phyloP scores from a whole-genome alignment of 2,113 vertebrate genomes.

The Elachura formosa region DNA sequence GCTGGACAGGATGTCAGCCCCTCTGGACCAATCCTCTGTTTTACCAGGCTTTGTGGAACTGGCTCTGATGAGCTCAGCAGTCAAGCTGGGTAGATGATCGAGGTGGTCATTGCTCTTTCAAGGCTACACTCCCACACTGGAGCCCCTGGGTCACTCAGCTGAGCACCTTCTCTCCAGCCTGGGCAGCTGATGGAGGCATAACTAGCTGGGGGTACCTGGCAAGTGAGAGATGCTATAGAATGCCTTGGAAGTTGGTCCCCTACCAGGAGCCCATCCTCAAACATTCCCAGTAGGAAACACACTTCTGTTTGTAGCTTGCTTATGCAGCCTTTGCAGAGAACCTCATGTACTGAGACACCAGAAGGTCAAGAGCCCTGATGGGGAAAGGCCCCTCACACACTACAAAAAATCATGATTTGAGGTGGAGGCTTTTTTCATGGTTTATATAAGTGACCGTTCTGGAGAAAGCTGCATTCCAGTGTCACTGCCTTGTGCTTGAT shows the following conservation, averaged over 20 bases:
- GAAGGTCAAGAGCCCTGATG: background rate
- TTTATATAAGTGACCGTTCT: background rate
- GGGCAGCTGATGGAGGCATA: background rate
- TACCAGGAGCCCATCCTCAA: background rate
- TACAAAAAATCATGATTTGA: background rate
- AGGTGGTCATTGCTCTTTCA: background rate
- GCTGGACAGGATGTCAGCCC: background rate
- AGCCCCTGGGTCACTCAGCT: background rate
- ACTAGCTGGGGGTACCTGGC: background rate
- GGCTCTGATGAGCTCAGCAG: background rate
- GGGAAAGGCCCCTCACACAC: fast-evolving
- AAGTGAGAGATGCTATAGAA: background rate
- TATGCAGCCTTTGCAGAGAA: background rate
- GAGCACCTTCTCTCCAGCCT: background rate
- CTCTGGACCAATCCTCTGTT: background rate
- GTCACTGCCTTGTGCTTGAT: slow-evolving; percentile 11
- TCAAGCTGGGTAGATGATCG: background rate
- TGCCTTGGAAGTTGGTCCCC: background rate
- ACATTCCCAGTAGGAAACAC: background rate
- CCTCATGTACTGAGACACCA: background rate
- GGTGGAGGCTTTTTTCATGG: background rate
- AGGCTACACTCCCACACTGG: fast-evolving
- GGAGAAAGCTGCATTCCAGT: slow-evolving; percentile 39
- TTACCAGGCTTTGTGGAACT: background rate
- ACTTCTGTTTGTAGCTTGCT: background rate